These are phyloP conservation scores for Oryzias curvinotus DNA, from an alignment of 2,113 vertebrate genomes.

Conservation along the genomic window DNA sequence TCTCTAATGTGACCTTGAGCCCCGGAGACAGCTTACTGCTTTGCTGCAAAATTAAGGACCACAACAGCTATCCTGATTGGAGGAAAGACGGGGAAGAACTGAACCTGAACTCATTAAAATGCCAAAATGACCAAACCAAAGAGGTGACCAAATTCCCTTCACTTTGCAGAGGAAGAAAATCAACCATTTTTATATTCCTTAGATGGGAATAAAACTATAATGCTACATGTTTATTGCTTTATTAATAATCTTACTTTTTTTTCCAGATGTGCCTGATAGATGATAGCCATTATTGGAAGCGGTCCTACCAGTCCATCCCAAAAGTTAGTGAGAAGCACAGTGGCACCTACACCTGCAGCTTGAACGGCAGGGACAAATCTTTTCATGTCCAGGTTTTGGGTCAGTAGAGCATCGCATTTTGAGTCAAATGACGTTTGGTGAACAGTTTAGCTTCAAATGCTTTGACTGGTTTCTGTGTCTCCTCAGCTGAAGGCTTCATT, in stretches of 20 bases:
- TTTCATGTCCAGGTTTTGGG: conserved; percentile 79
- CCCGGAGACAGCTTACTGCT: conserved; percentile 64
- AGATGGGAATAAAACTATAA: too few relatives aligned
- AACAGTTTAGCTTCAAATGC: not conserved
- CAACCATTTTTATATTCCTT: too few relatives aligned
- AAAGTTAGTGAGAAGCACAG: conserved; percentile 55
- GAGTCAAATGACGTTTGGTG: too few relatives aligned
- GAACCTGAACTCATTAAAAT: fast-evolving
- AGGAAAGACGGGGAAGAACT: not conserved
- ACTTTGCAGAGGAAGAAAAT: too few relatives aligned
- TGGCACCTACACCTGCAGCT: conserved; percentile 80
- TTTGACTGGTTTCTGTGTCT: conserved; percentile 20
- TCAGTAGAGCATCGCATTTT: conserved; percentile 45
- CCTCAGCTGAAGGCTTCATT: conserved; percentile 83
- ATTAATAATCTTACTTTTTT: not conserved
- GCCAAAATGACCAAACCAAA: not conserved
- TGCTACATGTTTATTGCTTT: not conserved
- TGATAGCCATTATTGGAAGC: fast-evolving
- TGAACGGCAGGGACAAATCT: conserved; percentile 60
- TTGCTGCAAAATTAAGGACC: conserved; percentile 3
- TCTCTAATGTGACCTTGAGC: conserved; percentile 40
- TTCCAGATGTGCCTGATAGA: conserved; percentile 48
- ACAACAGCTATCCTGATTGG: fast-evolving
- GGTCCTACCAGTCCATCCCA: conserved; percentile 50
- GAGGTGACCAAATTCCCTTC: too few relatives aligned